Evolutionary conservation across 1,140 invertebrate species (phyloP).

Genomic region (Zaprionus capensis): DNA sequence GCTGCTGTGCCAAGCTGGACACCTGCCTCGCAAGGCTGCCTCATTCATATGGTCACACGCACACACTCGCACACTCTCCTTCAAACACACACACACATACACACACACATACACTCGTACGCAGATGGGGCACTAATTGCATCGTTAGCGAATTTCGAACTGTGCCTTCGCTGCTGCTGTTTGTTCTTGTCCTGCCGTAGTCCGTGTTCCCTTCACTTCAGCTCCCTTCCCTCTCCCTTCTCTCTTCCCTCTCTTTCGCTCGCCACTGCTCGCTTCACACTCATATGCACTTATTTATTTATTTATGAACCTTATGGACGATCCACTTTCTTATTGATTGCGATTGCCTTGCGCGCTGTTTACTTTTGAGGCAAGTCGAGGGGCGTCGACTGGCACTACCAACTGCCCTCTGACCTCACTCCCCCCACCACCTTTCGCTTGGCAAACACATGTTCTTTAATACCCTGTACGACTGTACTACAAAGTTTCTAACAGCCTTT

Average conservation of each 20-base stretch:
- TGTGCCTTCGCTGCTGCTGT: conserved; percentile 14
- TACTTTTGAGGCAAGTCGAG: conserved; percentile 3
- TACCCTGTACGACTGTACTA: not conserved
- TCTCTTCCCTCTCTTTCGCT: not conserved
- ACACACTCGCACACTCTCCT: not conserved
- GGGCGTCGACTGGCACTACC: not conserved
- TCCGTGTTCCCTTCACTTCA: not conserved
- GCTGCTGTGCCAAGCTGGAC: conserved; percentile 10
- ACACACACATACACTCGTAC: conserved; percentile 6
- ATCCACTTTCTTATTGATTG: conserved; percentile 69
- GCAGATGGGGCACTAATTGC: conserved; percentile 58
- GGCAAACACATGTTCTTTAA: conserved; percentile 2
- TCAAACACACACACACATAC: not conserved
- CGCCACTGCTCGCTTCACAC: not conserved
- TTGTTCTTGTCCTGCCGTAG: not conserved
- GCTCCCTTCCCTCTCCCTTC: not conserved
- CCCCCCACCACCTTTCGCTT: not conserved
- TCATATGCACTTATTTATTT: conserved; percentile 53
- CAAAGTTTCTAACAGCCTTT: not conserved
- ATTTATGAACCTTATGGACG: conserved; percentile 61
- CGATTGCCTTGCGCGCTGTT: conserved; percentile 18
- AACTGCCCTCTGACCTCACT: not conserved
- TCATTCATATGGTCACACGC: conserved; percentile 7
- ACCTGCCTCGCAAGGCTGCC: conserved; percentile 5
- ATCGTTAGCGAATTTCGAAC: conserved; percentile 70